phyloP scores from a whole-genome alignment of 2,888 invertebrate genomes.

The Mesorhabditis belari region DNA sequence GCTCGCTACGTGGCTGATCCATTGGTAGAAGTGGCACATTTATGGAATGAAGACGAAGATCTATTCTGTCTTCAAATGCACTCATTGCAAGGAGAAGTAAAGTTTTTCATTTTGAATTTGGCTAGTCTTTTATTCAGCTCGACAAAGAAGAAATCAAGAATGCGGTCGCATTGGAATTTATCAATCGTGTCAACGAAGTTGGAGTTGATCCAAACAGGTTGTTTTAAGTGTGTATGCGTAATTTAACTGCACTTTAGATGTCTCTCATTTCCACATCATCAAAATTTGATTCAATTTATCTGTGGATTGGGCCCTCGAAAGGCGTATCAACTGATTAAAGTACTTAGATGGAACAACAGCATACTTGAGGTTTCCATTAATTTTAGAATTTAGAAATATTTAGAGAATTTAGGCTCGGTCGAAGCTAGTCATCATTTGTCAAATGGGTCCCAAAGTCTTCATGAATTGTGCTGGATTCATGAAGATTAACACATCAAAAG shows the following conservation, averaged over 20 bases:
- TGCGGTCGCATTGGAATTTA: conserved; percentile 75
- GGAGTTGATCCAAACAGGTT: conserved; percentile 25
- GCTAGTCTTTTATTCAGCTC: neutral
- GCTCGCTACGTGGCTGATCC: conserved; percentile 90
- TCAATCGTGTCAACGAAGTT: conserved; percentile 86
- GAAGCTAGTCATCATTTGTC: conserved; percentile 85
- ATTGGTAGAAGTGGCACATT: conserved; percentile 85
- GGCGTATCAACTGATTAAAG: conserved; percentile 61
- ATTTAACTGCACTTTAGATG: conserved; percentile 61
- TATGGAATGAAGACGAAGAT: conserved; percentile 92
- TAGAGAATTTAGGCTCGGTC: conserved; percentile 64
- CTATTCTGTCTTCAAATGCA: conserved; percentile 88
- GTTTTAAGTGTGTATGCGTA: neutral
- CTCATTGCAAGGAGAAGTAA: conserved; percentile 63
- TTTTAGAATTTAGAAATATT: neutral
- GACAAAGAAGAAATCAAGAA: conserved; percentile 69
- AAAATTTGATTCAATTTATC: conserved; percentile 80
- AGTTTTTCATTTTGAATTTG: conserved; percentile 2
- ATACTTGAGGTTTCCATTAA: conserved; percentile 27
- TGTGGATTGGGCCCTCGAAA: conserved; percentile 94
- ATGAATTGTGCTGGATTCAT: conserved; percentile 98
- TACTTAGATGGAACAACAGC: conserved; percentile 42
- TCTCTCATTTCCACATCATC: conserved; percentile 77
- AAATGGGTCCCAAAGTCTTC: conserved; percentile 96
- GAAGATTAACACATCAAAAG: conserved; percentile 89